These are phyloP conservation scores for Brenthis daphne DNA, from an alignment of 2,888 invertebrate species.

Conservation along the genomic window DNA sequence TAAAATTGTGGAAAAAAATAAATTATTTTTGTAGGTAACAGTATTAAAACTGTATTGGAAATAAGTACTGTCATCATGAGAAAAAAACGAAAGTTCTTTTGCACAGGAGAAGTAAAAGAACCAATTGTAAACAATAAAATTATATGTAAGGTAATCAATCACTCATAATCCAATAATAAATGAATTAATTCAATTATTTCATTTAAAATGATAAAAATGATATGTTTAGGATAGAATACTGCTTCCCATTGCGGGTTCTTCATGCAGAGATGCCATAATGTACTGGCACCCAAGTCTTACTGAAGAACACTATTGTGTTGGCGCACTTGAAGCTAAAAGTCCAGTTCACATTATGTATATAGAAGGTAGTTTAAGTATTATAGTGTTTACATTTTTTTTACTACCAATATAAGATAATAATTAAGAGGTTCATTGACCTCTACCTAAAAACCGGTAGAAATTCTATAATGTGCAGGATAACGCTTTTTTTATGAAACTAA, in stretches of 20 bases:
- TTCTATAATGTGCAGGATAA: too few species aligned
- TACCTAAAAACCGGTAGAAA: too few species aligned
- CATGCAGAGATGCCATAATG: conserved; percentile 76
- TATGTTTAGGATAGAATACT: conserved; percentile 66
- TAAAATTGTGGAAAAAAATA: not conserved
- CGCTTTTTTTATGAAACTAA: too few species aligned
- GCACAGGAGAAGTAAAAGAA: conserved; percentile 76
- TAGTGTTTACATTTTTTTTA: not conserved
- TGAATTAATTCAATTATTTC: not conserved
- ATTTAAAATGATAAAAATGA: not conserved
- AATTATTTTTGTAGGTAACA: conserved; percentile 57
- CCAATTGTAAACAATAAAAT: conserved; percentile 78
- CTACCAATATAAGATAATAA: not conserved
- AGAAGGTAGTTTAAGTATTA: conserved; percentile 56
- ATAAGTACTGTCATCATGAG: conserved; percentile 75
- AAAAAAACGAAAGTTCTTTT: conserved; percentile 75
- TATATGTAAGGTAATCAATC: conserved; percentile 67
- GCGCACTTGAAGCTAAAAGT: conserved; percentile 70
- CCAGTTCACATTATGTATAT: conserved; percentile 71
- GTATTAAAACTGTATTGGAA: conserved; percentile 74
- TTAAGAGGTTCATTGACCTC: too few species aligned
- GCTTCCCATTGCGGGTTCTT: conserved; percentile 72
- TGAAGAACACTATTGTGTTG: conserved; percentile 76
- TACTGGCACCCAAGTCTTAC: conserved; percentile 76
- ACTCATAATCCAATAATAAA: not conserved